phyloP scores from a whole-genome alignment of 2,113 vertebrate genomes.

The Tenrec ecaudatus region DNA sequence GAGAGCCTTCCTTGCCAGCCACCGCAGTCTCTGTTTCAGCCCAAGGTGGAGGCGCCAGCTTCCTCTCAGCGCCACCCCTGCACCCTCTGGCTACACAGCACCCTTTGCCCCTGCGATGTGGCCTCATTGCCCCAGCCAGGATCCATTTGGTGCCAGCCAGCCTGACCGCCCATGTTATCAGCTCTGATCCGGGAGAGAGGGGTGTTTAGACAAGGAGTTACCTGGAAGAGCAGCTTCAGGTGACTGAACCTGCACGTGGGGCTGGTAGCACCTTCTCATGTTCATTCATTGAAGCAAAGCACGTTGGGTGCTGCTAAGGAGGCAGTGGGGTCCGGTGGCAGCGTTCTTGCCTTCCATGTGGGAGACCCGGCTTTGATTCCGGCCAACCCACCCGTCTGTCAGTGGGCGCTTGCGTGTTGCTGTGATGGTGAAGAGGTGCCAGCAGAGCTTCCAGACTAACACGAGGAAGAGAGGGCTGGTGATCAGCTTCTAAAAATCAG shows the following conservation, averaged over 20 bases:
- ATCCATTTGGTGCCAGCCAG: background rate
- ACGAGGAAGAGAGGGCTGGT: background rate
- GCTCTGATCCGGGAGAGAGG: background rate
- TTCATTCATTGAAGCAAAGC: background rate
- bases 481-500: background rate
- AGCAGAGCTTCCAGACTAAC: background rate
- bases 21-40: slow-evolving; percentile 12
- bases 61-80: background rate
- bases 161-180: background rate
- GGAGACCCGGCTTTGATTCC: too few species aligned
- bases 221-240: background rate
- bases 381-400: background rate
- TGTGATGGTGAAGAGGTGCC: too few species aligned
- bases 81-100: background rate
- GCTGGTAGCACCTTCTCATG: background rate
- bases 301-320: background rate
- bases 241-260: background rate
- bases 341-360: too few species aligned
- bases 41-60: background rate
- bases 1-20: background rate
- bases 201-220: background rate
- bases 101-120: background rate
- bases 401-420: background rate
- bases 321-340: background rate
- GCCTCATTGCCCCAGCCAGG: background rate